Conservation (phyloP, 2,113 vertebrate genomes). For the Cinclus mexicanus region DNA sequence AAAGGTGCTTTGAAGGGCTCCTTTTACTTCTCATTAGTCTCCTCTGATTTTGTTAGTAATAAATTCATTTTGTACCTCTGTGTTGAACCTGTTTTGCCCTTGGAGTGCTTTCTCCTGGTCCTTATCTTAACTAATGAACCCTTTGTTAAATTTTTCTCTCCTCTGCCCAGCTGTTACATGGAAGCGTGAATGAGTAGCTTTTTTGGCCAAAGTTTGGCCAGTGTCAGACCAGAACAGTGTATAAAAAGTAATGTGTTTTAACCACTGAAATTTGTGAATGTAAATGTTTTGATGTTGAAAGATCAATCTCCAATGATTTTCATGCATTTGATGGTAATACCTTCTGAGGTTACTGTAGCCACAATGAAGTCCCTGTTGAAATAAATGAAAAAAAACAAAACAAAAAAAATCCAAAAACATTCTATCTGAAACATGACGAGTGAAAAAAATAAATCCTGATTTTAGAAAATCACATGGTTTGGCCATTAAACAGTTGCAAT, state of each 20-base stretch:
- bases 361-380: background rate
- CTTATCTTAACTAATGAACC: background rate
- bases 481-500: background rate
- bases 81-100: background rate
- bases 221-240: background rate
- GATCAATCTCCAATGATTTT: background rate
- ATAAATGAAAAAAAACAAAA: background rate
- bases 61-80: background rate
- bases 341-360: background rate
- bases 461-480: background rate
- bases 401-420: too few species aligned
- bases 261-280: background rate
- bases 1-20: background rate
- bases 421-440: background rate
- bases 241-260: background rate
- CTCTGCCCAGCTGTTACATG: background rate
- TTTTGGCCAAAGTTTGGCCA: background rate
- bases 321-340: fast-evolving
- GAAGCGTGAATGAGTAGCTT: background rate
- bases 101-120: background rate
- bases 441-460: background rate
- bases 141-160: background rate
- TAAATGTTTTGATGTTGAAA: background rate
- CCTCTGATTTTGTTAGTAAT: background rate
- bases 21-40: background rate